phyloP scores from a whole-genome alignment of 2,113 vertebrate species.

The Stegastes partitus region DNA sequence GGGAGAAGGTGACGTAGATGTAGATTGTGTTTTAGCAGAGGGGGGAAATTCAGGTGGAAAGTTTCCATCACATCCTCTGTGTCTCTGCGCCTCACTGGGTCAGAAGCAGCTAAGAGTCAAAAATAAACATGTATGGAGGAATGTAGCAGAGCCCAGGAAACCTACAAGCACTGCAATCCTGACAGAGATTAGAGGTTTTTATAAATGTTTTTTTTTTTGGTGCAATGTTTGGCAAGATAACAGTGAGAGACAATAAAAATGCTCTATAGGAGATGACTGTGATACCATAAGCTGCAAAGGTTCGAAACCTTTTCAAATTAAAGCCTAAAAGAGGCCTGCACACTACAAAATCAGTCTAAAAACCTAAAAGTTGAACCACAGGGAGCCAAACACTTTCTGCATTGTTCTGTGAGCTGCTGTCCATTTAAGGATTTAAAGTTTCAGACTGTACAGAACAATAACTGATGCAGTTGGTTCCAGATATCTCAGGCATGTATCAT shows the following conservation, averaged over 20 bases:
- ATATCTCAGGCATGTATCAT: no score
- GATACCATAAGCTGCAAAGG: background rate
- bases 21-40: background rate
- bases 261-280: no score
- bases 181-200: no score
- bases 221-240: background rate
- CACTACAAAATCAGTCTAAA: background rate
- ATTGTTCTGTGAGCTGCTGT: no score
- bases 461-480: no score
- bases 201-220: background rate
- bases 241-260: no score
- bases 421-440: no score
- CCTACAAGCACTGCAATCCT: no score
- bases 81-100: background rate
- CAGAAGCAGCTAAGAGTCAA: background rate
- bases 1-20: slow-evolving; percentile 39
- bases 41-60: slow-evolving; percentile 5
- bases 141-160: no score
- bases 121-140: background rate
- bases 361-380: background rate
- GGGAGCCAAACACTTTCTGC: no score
- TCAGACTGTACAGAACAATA: no score
- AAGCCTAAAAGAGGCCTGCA: background rate
- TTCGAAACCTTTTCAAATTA: background rate
- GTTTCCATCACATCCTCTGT: slow-evolving; percentile 18